A percentile compares a stretch with the other conserved stretches of the same genome.
Conservation (phyloP, 2,888 invertebrate species). For the Mantis religiosa region DNA sequence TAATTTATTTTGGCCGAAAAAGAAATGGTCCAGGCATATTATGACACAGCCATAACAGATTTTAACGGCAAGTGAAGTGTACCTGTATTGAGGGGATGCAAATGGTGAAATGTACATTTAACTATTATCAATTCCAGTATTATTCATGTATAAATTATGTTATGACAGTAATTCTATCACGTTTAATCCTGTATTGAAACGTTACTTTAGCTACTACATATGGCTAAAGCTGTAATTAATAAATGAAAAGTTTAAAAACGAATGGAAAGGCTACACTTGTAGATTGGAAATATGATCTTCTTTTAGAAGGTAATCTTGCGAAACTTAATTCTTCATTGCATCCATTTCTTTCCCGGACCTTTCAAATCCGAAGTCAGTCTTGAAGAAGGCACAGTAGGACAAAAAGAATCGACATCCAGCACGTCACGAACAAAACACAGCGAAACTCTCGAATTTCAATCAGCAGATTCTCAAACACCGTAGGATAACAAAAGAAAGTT, state of each 20-base stretch:
- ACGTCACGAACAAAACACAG: background rate
- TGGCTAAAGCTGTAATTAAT: too few species aligned
- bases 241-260: background rate
- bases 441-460: background rate
- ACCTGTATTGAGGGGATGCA: too few species aligned
- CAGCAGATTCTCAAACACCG: background rate
- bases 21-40: too few species aligned
- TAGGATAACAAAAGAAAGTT: background rate
- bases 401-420: background rate
- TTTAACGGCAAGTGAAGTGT: too few species aligned
- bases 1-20: too few species aligned
- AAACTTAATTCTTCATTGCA: background rate
- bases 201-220: too few species aligned
- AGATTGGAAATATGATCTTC: background rate
- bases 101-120: too few species aligned
- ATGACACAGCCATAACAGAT: too few species aligned
- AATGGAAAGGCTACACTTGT: background rate
- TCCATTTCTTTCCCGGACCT: background rate
- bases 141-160: too few species aligned
- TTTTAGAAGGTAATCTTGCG: background rate
- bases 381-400: background rate
- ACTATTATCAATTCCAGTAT: too few species aligned
- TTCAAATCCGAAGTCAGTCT: background rate
- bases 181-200: too few species aligned
- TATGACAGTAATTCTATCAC: too few species aligned